Percentiles rank a stretch among this genome's conserved stretches.
These are phyloP conservation scores for Pluvianellus socialis DNA, from an alignment of 2,113 vertebrate species.

Conservation along the genomic window DNA sequence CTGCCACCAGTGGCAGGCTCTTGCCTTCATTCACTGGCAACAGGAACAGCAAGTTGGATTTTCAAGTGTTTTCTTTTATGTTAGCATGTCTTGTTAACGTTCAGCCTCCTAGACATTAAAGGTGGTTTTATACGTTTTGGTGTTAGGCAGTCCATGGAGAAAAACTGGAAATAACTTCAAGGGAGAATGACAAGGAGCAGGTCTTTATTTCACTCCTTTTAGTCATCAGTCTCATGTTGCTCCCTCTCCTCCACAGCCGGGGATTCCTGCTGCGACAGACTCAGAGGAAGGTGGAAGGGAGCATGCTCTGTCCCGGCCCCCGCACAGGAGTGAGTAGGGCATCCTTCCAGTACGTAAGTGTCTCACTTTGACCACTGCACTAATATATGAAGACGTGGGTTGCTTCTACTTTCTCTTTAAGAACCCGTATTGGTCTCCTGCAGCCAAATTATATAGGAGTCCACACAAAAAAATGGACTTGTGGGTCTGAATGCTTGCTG, in stretches of 20 bases:
- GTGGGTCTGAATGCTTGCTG: not conserved
- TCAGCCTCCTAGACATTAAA: not conserved
- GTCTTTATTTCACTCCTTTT: not conserved
- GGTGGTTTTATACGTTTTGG: not conserved
- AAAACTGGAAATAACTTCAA: not conserved
- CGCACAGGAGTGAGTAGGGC: accelerated
- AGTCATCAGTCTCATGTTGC: not conserved
- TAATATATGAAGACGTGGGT: not conserved
- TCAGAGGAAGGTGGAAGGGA: not conserved
- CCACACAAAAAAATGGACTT: not conserved
- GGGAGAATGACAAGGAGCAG: not conserved
- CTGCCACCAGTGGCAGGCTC: not conserved
- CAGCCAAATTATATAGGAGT: not conserved
- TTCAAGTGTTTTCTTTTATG: not conserved
- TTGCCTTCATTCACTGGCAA: not conserved
- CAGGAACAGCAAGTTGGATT: not conserved
- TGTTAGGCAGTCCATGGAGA: not conserved
- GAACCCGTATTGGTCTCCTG: not conserved
- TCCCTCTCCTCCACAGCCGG: not conserved
- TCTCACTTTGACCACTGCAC: not conserved
- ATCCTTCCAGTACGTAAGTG: not conserved
- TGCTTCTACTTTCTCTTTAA: not conserved
- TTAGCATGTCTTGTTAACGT: not conserved
- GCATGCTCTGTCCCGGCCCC: not conserved
- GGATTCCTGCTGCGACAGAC: not conserved